phyloP scores from a whole-genome alignment of 2,888 invertebrate genomes.

The Metalampra italica region DNA sequence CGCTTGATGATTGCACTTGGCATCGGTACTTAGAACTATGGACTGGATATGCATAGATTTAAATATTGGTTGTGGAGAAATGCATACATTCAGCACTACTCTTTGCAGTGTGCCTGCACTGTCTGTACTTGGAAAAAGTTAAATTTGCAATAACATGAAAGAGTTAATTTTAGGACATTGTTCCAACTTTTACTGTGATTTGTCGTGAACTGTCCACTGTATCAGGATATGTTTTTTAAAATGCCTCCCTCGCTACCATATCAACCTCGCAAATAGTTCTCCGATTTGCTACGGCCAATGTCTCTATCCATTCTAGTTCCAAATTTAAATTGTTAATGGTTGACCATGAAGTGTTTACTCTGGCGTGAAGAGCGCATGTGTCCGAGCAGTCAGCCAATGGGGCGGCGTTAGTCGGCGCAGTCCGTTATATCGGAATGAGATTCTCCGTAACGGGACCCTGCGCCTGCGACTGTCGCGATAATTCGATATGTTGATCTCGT shows the following conservation, averaged over 20 bases:
- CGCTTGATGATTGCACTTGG: neutral
- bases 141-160: no score
- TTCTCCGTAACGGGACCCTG: slow-evolving; percentile 49
- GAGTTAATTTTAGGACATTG: no score
- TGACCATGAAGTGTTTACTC: slow-evolving; percentile 18
- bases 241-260: no score
- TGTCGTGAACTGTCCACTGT: no score
- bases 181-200: no score
- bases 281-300: neutral
- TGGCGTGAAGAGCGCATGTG: slow-evolving; percentile 15
- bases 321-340: slow-evolving; percentile 16
- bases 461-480: slow-evolving; percentile 21
- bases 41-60: neutral
- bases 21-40: neutral
- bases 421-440: slow-evolving; percentile 49
- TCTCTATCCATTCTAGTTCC: neutral
- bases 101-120: no score
- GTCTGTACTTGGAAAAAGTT: no score
- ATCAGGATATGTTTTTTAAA: no score
- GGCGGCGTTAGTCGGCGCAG: slow-evolving; percentile 21
- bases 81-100: no score
- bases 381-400: slow-evolving; percentile 25
- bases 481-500: slow-evolving; percentile 13
- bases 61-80: no score
- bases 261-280: no score